Evolutionary conservation across 2,113 vertebrate species (phyloP), one percentile per base, ranked within the genome.

Genomic region (Zosterops borbonicus): DNA sequence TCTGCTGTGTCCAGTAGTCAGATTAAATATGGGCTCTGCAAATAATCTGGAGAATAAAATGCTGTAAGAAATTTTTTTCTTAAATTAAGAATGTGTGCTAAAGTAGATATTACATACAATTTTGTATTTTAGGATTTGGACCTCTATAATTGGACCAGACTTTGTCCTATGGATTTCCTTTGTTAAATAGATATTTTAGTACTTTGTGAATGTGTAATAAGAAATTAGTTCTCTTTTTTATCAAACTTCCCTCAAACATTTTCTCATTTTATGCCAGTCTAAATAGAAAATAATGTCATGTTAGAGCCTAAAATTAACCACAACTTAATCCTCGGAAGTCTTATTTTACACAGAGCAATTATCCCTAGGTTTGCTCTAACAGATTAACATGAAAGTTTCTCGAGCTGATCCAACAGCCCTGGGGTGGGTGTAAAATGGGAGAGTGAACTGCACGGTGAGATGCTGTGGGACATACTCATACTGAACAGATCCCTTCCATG

Each of bases 361-460:
- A 77, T 63, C 64, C 37, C 53, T 35, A 31, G 12, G 22, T 84
- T 89, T 91, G 17, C 28, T 74, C 37, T 50, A 33, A 59, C 12
- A 67, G 6, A 24, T 33, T 9, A 37, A 46, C 7, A 28, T 2
- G 33, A 25, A 60, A 82, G n/a, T 33, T 75, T 42, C 52, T 84
- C 8, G 27, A 59, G 37, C n/a, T 65, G 46, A 22, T 46, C 35
- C 44, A 50, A 4, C 21, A 52, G 67, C 71, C 69, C 39, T 20
- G 3, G 28, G 16, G 4, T 6, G 76, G 22, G 12, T 74, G 33
- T 60, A 14, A 37, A 42, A n/a, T 0, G 23, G 13, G 55, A n/a
- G 50, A n/a, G 24, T 15, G 41, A 74, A 4, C 4, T 9, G 23
- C 50, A 35, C 0, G 2, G 14, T 5, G 6, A 5, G 49, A 17